These are phyloP conservation scores for Perizoma affinitatum DNA, from an alignment of 2,888 invertebrate species.

Conservation along the genomic window DNA sequence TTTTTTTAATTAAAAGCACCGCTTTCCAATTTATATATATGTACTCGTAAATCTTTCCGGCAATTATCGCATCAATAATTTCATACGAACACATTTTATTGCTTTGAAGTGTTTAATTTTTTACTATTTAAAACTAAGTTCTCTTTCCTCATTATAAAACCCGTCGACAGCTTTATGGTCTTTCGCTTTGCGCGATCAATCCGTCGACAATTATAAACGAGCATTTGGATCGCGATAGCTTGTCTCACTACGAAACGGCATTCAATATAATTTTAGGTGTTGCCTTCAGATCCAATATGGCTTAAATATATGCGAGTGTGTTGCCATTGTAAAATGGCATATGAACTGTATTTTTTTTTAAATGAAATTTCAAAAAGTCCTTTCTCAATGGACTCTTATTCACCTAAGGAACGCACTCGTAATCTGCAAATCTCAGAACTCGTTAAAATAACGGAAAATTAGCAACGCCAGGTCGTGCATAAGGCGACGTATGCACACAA, in stretches of 20 bases:
- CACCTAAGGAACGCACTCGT: too few relatives aligned
- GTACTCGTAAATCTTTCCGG: slow-evolving; percentile 1
- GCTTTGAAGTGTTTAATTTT: background rate
- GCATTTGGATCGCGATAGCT: slow-evolving; percentile 15
- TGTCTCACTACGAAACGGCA: slow-evolving; percentile 21
- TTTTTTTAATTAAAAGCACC: background rate
- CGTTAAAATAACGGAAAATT: too few relatives aligned
- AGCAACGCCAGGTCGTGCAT: too few relatives aligned
- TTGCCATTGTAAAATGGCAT: too few relatives aligned
- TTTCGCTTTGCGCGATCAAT: slow-evolving; percentile 25
- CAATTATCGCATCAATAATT: slow-evolving; percentile 33
- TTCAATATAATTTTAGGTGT: slow-evolving; percentile 21
- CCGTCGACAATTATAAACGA: slow-evolving; percentile 23
- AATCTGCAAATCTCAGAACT: too few relatives aligned
- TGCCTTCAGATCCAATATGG: too few relatives aligned
- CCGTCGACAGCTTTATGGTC: slow-evolving; percentile 27
- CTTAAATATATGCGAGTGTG: too few relatives aligned
- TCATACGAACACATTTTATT: slow-evolving; percentile 4
- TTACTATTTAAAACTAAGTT: slow-evolving; percentile 20
- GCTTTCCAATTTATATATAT: background rate
- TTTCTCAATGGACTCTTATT: too few relatives aligned
- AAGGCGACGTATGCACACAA: too few relatives aligned
- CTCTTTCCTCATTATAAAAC: slow-evolving; percentile 25
- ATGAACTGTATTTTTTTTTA: too few relatives aligned
- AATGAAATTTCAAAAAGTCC: too few relatives aligned